Percentiles rank a stretch among this genome's conserved stretches.
These are phyloP conservation scores for Meganola albula DNA, from an alignment of 2,888 invertebrate genomes.

Conservation along the genomic window DNA sequence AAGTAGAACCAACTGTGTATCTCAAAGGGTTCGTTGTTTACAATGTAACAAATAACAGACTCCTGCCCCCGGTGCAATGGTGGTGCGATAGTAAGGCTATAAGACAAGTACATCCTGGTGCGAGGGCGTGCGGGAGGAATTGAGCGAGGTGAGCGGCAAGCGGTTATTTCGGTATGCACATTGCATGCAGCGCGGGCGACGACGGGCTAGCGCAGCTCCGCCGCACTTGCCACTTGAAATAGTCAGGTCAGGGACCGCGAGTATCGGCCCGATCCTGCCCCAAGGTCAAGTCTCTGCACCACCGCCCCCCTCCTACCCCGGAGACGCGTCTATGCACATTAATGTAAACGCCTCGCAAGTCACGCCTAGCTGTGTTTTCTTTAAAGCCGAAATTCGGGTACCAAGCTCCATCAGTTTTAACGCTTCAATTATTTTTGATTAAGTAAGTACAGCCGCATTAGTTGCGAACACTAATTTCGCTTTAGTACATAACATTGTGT, in stretches of 20 bases:
- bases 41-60: conserved; percentile 43
- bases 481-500: too few species aligned
- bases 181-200: conserved; percentile 56
- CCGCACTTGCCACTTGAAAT: conserved; percentile 77
- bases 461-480: too few species aligned
- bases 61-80: conserved; percentile 42
- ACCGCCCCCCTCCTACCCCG: conserved; percentile 33
- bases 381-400: conserved; percentile 28
- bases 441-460: background rate
- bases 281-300: conserved; percentile 73
- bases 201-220: conserved; percentile 42
- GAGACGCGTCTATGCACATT: conserved; percentile 38
- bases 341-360: conserved; percentile 43
- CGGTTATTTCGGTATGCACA: conserved; percentile 78
- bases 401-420: conserved; percentile 25
- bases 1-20: conserved; percentile 23
- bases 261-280: conserved; percentile 71
- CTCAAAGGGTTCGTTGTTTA: conserved; percentile 48
- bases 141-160: conserved; percentile 50
- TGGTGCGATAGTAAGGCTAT: conserved; percentile 51
- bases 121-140: conserved; percentile 32
- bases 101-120: conserved; percentile 57
- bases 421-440: conserved; percentile 10
- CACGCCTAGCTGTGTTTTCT: conserved; percentile 37
- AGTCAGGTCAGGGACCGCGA: conserved; percentile 77